A percentile compares a stretch with the other conserved stretches of the same genome.
phyloP scores from a whole-genome alignment of 1,140 invertebrate genomes.

The Brachionus koreanus region DNA sequence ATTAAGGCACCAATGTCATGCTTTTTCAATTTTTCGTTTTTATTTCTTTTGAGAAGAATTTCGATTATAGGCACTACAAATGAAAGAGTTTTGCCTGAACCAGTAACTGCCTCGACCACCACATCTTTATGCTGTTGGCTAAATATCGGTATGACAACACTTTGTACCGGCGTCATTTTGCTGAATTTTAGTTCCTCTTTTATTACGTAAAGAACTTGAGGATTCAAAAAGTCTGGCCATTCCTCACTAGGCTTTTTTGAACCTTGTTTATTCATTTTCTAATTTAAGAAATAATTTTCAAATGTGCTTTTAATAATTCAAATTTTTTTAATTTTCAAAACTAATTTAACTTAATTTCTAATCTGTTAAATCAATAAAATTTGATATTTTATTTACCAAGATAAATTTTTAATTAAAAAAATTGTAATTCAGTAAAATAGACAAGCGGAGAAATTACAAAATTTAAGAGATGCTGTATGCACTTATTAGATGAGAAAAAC shows the following conservation, averaged over 20 bases:
- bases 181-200: conserved; percentile 11
- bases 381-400: too few species aligned
- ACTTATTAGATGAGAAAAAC: too few species aligned
- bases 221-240: conserved; percentile 35
- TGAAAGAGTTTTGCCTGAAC: conserved; percentile 91
- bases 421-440: too few species aligned
- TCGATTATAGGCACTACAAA: conserved; percentile 86
- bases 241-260: conserved; percentile 3
- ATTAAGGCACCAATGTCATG: conserved; percentile 71
- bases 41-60: conserved; percentile 67
- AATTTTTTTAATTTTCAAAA: not conserved
- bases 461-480: too few species aligned
- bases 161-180: conserved; percentile 44
- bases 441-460: too few species aligned
- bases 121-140: conserved; percentile 80
- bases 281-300: not conserved
- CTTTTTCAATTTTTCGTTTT: conserved; percentile 65
- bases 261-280: not conserved
- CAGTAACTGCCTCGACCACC: conserved; percentile 91
- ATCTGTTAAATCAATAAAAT: too few species aligned
- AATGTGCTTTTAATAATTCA: not conserved
- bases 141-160: conserved; percentile 48
- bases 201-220: not conserved
- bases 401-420: too few species aligned
- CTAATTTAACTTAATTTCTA: not conserved